A percentile compares a stretch with the other conserved stretches of the same genome.
Conservation (phyloP, 2,113 vertebrate genomes). For the Myrmophylax atrothorax region DNA sequence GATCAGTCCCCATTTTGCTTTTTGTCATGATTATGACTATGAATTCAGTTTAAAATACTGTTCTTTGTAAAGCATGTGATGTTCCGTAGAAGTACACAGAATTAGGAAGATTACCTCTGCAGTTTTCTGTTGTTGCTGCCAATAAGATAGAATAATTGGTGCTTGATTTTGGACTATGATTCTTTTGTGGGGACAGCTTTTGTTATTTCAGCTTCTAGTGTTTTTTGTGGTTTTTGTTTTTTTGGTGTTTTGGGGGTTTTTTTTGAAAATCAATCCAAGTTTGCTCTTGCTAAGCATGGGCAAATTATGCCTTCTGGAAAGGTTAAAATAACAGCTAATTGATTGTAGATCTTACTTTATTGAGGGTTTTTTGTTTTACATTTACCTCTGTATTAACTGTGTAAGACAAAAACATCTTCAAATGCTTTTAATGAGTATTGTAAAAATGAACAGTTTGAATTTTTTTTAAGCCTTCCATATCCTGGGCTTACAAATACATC, state of each 20-base stretch:
- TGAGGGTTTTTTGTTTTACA: neutral
- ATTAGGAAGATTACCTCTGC: constrained; percentile 38
- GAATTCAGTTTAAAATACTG: neutral
- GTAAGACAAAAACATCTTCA: constrained; percentile 11
- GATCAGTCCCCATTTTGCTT: constrained; percentile 22
- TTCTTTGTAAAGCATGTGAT: constrained; percentile 12
- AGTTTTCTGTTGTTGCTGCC: constrained; percentile 11
- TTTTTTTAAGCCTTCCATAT: constrained; percentile 33
- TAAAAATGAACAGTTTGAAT: constrained; percentile 24
- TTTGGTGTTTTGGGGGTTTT: neutral
- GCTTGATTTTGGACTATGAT: constrained; percentile 6
- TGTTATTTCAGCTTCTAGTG: neutral
- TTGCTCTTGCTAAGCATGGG: constrained; percentile 7
- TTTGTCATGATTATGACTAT: neutral
- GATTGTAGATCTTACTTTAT: neutral
- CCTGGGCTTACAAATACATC: neutral
- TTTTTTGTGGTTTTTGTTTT: neutral
- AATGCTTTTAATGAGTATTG: neutral
- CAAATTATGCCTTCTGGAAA: constrained; percentile 24
- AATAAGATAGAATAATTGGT: constrained; percentile 9
- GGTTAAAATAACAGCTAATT: constrained; percentile 38
- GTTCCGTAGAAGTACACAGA: neutral
- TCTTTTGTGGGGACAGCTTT: neutral
- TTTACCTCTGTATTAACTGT: neutral
- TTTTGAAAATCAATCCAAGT: neutral